phyloP scores from a whole-genome alignment of 37 sponge, comb jelly and placozoan genomes.

The Axinella damicornis region DNA sequence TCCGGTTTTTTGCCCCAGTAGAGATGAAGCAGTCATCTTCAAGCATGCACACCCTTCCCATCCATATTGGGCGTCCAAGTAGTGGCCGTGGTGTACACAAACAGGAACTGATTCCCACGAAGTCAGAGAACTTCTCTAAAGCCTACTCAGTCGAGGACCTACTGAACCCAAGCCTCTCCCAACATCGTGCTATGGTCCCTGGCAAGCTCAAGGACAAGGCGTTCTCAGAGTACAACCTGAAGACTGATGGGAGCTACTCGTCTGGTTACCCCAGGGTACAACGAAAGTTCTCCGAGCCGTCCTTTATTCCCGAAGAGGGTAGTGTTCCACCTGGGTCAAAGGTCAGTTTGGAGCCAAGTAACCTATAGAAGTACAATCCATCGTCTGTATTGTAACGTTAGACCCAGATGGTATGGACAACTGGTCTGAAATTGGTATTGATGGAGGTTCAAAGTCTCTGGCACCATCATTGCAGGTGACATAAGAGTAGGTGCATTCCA shows the following conservation, averaged over 20 bases:
- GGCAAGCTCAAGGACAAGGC: conserved; percentile 24
- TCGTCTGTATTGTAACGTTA: too few relatives aligned
- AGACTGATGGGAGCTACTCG: not conserved
- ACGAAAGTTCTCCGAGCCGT: conserved; percentile 3
- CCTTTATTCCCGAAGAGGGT: not conserved
- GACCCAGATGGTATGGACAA: too few relatives aligned
- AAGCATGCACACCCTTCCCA: conserved; percentile 16
- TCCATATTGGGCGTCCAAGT: not conserved
- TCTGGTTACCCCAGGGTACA: not conserved
- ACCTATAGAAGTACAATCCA: too few relatives aligned
- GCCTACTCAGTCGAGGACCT: conserved; percentile 47
- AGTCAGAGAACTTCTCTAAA: conserved; percentile 18
- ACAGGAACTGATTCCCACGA: not conserved
- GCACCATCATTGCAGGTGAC: too few relatives aligned
- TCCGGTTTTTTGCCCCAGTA: conserved; percentile 62
- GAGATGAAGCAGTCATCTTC: not conserved
- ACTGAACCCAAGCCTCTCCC: not conserved
- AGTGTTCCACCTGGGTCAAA: not conserved
- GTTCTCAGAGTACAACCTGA: conserved; percentile 37
- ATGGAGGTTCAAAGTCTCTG: too few relatives aligned
- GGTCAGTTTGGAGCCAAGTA: conserved; percentile 6
- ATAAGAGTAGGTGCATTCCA: too few relatives aligned
- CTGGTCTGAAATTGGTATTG: too few relatives aligned
- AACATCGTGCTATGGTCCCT: not conserved
- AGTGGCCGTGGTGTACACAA: not conserved